A percentile compares a stretch with the other conserved stretches of the same genome.
phyloP scores from a whole-genome alignment of 2,113 vertebrate genomes.

The Pteruthius melanotis region DNA sequence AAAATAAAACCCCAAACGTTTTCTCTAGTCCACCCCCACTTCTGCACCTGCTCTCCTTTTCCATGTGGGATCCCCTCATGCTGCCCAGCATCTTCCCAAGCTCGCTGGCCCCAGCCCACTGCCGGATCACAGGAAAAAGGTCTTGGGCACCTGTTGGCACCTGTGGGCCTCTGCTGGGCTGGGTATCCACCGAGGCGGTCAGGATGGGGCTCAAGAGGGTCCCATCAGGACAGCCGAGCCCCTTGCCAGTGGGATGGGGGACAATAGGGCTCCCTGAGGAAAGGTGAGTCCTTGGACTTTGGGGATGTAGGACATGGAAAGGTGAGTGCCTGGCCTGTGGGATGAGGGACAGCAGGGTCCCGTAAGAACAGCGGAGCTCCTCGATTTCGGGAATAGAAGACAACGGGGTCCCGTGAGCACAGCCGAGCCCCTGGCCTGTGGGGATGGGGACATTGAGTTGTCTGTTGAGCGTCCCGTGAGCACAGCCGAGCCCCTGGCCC shows the following conservation, averaged over 20 bases:
- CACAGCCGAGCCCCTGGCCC: background rate
- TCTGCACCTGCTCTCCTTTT: background rate
- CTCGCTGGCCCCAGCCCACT: background rate
- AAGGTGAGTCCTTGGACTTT: background rate
- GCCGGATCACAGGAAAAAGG: rapidly evolving
- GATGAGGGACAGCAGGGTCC: background rate
- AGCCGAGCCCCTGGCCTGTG: background rate
- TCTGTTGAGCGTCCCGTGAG: no score
- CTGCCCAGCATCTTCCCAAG: background rate
- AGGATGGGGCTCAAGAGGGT: background rate
- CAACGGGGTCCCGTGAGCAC: background rate
- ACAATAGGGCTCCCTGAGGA: background rate
- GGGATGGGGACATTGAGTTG: no score
- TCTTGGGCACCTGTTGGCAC: background rate
- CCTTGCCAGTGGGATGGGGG: no score
- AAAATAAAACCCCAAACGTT: background rate
- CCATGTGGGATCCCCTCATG: no score
- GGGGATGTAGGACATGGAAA: background rate
- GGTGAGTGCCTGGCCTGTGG: background rate
- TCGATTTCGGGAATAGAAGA: background rate
- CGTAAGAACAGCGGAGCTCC: background rate
- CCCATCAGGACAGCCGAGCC: rapidly evolving
- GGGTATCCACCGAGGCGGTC: rapidly evolving
- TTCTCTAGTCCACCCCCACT: background rate
- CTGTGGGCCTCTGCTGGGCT: background rate